Evolutionary conservation across 2,888 invertebrate genomes (phyloP), one percentile per base, ranked within the genome.

Genomic region (Eupithecia tripunctaria): DNA sequence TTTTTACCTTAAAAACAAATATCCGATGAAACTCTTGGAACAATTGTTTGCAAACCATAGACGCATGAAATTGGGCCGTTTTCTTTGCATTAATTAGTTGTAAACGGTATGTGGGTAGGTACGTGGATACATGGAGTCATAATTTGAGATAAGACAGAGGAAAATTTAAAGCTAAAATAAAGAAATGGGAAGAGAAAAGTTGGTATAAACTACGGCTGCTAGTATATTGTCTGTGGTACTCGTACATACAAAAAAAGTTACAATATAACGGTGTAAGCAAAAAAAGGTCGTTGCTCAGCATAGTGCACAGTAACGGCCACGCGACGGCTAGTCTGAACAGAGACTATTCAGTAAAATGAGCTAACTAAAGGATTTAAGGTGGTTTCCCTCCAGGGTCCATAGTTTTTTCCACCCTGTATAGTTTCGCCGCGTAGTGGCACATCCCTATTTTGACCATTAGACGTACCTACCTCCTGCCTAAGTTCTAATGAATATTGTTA

Each of bases 61-160:
- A 68, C 74, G 59, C 47, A 66, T 64, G 68, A 74, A 79, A 82
- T 79, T 80, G 80, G 80, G 79, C 78, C 82, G 81, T 85, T 88
- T 87, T 87, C 84, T 86, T 86, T 84, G 86, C 87, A 88, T 89
- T 87, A 88, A 89, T 90, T 88, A 87, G 79, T 78, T 78, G 83
- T 81, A 80, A 83, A 82, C 83, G 82, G 82, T 82, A 84, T 83
- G 80, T 81, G 78, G 80, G 79, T 82, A 81, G 27, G 32, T 62
- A 12, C 82, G 84, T 82, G 86, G 86, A 85, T 85, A 82, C 75
- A 74, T 67, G 72, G 78, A 79, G 79, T 77, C 10, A 36, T 25
- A 51, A 51, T 63, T 32, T 38, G 1, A 63, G 5, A 21, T 21
- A 32, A 1, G 2, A 7, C 29, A 4, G 14, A 15, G 14, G 27